Evolutionary conservation across 2,888 invertebrate species (phyloP).

Genomic region (Himalopsyche anomala): DNA sequence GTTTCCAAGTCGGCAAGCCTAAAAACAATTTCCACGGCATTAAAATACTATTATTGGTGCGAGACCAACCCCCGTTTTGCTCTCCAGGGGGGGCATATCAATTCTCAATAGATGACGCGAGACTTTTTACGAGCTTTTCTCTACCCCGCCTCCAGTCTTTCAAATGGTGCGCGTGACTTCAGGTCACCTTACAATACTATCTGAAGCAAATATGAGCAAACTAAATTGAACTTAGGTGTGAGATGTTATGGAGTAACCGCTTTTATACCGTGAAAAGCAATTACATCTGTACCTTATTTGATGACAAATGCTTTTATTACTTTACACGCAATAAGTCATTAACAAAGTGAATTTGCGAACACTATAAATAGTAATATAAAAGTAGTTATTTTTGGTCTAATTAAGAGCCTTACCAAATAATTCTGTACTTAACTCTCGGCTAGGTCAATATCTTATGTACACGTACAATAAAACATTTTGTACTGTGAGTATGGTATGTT

Average conservation of each 20-base stretch:
- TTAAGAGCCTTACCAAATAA: too few species aligned
- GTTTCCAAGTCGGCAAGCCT: constrained; percentile 42
- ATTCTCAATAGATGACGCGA: constrained; percentile 56
- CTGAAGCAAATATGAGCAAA: not conserved
- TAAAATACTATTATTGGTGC: constrained; percentile 60
- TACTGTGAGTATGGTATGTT: too few species aligned
- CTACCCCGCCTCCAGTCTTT: not conserved
- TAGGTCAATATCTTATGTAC: too few species aligned
- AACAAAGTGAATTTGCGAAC: too few species aligned
- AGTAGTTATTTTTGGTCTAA: too few species aligned
- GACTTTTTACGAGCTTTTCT: constrained; percentile 5
- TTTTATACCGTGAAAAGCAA: not conserved
- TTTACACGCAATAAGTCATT: too few species aligned
- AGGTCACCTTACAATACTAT: not conserved
- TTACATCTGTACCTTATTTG: too few species aligned
- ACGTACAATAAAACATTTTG: too few species aligned
- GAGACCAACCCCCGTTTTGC: constrained; percentile 42
- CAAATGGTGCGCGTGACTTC: not conserved
- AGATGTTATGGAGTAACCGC: not conserved
- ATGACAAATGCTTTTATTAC: too few species aligned
- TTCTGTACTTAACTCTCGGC: too few species aligned
- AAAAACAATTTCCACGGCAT: constrained; percentile 61
- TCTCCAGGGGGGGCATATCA: constrained; percentile 54
- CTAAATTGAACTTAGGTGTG: not conserved
- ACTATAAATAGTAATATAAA: too few species aligned